Evolutionary conservation across 2,888 invertebrate genomes (phyloP), one percentile per base, ranked within the genome.

Genomic region (Agonopterix subpropinquella): DNA sequence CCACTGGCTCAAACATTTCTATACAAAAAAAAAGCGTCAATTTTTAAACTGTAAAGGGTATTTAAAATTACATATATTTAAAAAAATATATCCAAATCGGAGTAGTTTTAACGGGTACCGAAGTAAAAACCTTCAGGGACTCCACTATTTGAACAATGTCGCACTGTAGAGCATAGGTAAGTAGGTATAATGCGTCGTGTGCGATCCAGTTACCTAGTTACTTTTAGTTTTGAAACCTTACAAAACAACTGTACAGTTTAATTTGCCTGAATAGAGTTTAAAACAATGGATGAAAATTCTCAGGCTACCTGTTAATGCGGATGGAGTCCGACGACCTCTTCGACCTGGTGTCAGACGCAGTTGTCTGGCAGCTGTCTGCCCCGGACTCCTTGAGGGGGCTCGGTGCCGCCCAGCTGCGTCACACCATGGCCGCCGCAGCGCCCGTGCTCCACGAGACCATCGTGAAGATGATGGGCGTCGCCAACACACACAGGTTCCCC

Each of bases 281-380:
- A 36, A 41, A 35, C 45, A 43, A 48, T 44, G 46, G n/a, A 41
- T 43, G 7, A 47, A 41, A 8, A 44, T 43, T 41, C 49, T 28
- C 53, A 87, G 87, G 78, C 2, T 82, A 79, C 50, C 64, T 86
- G 1, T 57, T 85, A 2, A 61, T 82, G 53, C 64, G 65, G 8
- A 15, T 81, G 39, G 75, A 77, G 44, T 72, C 78, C 2, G 77
- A 82, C 3, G 55, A 57, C 0, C 52, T 70, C 4, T 87, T 86
- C 52, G 64, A 67, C 2, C 28, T 76, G 8, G 74, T 75, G 4
- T 67, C 79, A 0, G 53, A 62, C 1, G 80, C 74, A 0, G 2
- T 84, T 0, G 42, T 73, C 4, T 80, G 76, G 73, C 84, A 83
- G 39, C 56, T 87, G 18, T 65, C 77, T 0, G 70, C 74, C 0